Base-by-base conservation (phyloP, 92 coral and sea anemone species). In the Palythoa grandis region DNA sequence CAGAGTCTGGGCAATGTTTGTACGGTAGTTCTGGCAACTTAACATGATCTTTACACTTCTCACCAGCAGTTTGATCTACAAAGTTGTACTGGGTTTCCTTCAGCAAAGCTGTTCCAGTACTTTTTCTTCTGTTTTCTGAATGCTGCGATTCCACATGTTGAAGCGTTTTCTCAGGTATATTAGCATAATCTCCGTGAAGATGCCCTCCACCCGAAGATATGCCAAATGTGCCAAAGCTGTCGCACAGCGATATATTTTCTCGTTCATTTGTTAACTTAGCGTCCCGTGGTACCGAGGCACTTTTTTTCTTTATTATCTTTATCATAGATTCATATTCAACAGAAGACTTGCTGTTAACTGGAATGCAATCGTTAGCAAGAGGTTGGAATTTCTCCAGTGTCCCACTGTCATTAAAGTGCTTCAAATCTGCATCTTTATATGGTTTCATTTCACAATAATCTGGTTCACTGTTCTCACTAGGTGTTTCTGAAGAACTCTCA, bases 281-380 rank as follows among this genome's bases (percentile, higher is more conserved):
- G 15, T 80, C 24, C 50, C 74, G 47, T 13, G 85, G 85, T 24
- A 80, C 60, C n/a, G 85, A 80, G 20, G 85, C 74, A 48, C 85
- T 80, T 38, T 80, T 80, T 80, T 80, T 80, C 85, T 80, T 80
- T 23, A 80, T 80, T 43, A 80, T 4, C 23, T 67, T 43, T 80
- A 80, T 80, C 85, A 80, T 80, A 14, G 85, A 80, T 80, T 80
- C 85, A 22, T 40, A 80, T 7, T 80, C 85, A 66, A 80, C 60
- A n/a, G 85, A 60, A 39, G 47, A 65, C 65, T 68, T 80, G 24
- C 74, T 35, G 38, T 65, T 43, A 15, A 80, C 57, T 24, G 70
- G 85, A 47, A 80, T 52, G 35, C 66, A 13, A 14, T 60, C 48
- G 12, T 52, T 54, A 39, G 24, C 48, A 50, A 23, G n/a, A 80